Percentiles rank a stretch among this genome's conserved stretches.
Evolutionary conservation across 2,113 vertebrate genomes (phyloP).

Genomic region (Festucalex cinctus): DNA sequence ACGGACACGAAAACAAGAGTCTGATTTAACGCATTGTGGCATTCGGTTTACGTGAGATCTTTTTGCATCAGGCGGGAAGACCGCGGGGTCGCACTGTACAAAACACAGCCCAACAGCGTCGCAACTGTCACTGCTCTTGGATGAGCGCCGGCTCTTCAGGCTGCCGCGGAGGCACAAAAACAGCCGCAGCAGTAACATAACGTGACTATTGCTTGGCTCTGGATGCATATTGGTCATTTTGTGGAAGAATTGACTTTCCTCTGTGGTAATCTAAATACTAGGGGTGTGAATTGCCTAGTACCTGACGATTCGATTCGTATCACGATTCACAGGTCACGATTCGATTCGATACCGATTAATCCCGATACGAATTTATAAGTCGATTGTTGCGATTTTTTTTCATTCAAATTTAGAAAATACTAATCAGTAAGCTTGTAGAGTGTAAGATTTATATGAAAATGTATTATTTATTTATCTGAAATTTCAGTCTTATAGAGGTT

Average conservation of each 20-base stretch:
- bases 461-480: too few species aligned
- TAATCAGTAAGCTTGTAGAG: too few species aligned
- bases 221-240: constrained; percentile 60
- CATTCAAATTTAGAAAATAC: too few species aligned
- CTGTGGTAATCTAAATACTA: constrained; percentile 55
- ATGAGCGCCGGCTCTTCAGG: constrained; percentile 45
- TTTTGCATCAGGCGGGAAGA: constrained; percentile 35
- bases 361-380: too few species aligned
- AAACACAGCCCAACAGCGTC: constrained; percentile 31
- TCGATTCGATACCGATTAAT: too few species aligned
- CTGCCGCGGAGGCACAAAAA: constrained; percentile 35
- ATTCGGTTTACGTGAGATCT: constrained; percentile 32
- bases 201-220: constrained; percentile 44
- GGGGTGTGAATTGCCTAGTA: too few species aligned
- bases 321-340: too few species aligned
- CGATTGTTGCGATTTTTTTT: too few species aligned
- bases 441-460: too few species aligned
- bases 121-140: constrained; percentile 44
- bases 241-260: constrained; percentile 48
- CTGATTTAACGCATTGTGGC: constrained; percentile 56
- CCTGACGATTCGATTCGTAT: too few species aligned
- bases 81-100: constrained; percentile 31
- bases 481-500: too few species aligned
- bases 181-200: constrained; percentile 42
- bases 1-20: constrained; percentile 33